Conservation (phyloP, 2,797 vertebrate species). For the Hypotaenidia okinawae region DNA sequence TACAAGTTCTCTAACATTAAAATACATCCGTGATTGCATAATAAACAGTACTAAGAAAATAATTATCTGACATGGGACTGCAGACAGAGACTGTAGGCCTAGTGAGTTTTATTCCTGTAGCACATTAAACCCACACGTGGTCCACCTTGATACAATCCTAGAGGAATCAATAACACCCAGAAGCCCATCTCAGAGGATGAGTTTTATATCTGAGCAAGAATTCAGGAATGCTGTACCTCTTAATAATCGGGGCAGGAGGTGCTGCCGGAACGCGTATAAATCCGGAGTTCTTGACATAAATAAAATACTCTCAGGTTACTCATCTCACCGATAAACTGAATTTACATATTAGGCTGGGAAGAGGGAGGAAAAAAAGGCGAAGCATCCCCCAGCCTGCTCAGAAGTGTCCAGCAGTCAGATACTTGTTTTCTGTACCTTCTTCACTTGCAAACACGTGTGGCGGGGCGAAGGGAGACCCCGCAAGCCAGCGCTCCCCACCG, state of each 20-base stretch:
- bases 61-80: conserved; percentile 60
- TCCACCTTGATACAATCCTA: conserved; percentile 48
- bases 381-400: neutral
- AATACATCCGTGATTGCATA: conserved; percentile 62
- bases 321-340: conserved; percentile 50
- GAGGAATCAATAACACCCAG: conserved; percentile 51
- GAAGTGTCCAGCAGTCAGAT: conserved; percentile 23
- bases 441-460: neutral
- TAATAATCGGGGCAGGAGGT: neutral
- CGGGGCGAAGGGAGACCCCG: neutral
- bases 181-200: conserved; percentile 30
- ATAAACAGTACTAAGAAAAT: conserved; percentile 70
- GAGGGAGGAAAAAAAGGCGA: conserved; percentile 15
- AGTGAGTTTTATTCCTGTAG: conserved; percentile 24
- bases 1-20: conserved; percentile 67
- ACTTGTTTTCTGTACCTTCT: conserved; percentile 57
- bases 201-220: conserved; percentile 58
- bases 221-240: conserved; percentile 49
- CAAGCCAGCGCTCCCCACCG: neutral
- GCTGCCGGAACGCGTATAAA: conserved; percentile 31
- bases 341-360: conserved; percentile 28
- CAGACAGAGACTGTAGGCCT: conserved; percentile 33
- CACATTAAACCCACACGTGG: conserved; percentile 42
- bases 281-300: conserved; percentile 73
- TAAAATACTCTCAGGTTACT: conserved; percentile 62